A percentile compares a stretch with the other conserved stretches of the same genome.
Evolutionary conservation across 1,140 invertebrate genomes (phyloP).

Genomic region (Drosophila seguyi): DNA sequence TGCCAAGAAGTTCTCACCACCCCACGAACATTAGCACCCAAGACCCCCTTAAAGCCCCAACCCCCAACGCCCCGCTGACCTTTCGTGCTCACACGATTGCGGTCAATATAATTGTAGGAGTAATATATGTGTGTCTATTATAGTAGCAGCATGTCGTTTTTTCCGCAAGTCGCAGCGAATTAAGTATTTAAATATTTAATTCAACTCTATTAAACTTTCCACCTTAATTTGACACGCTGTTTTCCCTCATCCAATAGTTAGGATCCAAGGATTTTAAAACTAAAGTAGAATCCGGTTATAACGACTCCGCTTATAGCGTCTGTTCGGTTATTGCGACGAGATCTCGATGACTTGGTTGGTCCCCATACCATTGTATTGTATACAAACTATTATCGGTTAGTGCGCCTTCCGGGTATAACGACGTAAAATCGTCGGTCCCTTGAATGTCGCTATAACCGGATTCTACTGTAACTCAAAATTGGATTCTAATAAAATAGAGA

Average conservation of each 20-base stretch:
- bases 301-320: too few relatives aligned
- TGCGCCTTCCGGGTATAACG: too few relatives aligned
- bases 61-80: slow-evolving; percentile 44
- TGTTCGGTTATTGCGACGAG: too few relatives aligned
- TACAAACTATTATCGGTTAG: too few relatives aligned
- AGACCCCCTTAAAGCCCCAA: slow-evolving; percentile 12
- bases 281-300: too few relatives aligned
- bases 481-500: too few relatives aligned
- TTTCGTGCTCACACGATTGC: slow-evolving; percentile 40
- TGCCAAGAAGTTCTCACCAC: slow-evolving; percentile 37
- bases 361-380: too few relatives aligned
- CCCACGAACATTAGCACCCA: slow-evolving; percentile 22
- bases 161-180: slow-evolving; percentile 5
- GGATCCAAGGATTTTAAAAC: background rate
- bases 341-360: too few relatives aligned
- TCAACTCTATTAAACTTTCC: background rate
- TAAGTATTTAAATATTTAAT: slow-evolving; percentile 11
- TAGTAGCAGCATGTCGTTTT: slow-evolving; percentile 6
- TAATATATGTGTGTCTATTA: slow-evolving; percentile 14
- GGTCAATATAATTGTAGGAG: slow-evolving; percentile 48
- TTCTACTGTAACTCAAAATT: background rate
- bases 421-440: too few relatives aligned
- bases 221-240: background rate
- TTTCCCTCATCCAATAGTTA: background rate
- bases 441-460: too few relatives aligned